Conservation (phyloP, 2,113 vertebrate species). For the Sisor rabdophorus region DNA sequence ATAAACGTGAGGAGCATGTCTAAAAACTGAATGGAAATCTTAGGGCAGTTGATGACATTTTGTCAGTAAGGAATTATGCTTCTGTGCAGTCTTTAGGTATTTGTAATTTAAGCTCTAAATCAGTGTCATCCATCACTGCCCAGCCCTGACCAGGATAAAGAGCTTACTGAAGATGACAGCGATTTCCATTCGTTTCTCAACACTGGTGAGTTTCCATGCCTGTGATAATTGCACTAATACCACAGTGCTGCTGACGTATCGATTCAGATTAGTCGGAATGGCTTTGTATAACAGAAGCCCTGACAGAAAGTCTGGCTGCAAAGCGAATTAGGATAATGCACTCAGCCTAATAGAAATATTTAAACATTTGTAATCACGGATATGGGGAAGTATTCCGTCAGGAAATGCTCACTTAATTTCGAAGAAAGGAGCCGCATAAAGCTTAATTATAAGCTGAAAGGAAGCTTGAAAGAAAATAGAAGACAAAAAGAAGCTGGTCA, state of each 20-base stretch:
- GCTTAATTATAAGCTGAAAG: no score
- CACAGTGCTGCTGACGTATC: not conserved
- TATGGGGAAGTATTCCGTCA: not conserved
- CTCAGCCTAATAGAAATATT: not conserved
- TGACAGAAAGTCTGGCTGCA: not conserved
- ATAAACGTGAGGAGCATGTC: not conserved
- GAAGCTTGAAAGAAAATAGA: no score
- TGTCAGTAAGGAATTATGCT: not conserved
- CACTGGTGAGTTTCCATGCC: not conserved
- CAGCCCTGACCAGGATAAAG: not conserved
- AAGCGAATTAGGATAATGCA: not conserved
- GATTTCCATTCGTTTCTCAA: constrained; percentile 1
- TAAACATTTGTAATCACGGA: not conserved
- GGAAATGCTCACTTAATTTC: not conserved
- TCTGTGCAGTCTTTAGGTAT: not conserved
- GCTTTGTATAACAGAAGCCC: not conserved
- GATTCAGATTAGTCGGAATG: not conserved
- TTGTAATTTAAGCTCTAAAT: constrained; percentile 5
- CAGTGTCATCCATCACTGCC: not conserved
- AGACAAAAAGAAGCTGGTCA: not conserved
- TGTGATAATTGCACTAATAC: not conserved
- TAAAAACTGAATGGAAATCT: not conserved
- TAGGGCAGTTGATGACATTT: not conserved
- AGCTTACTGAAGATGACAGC: not conserved
- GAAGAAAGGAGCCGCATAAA: not conserved